These are phyloP conservation scores for Laterallus jamaicensis DNA, from an alignment of 2,113 vertebrate genomes.

Conservation along the genomic window DNA sequence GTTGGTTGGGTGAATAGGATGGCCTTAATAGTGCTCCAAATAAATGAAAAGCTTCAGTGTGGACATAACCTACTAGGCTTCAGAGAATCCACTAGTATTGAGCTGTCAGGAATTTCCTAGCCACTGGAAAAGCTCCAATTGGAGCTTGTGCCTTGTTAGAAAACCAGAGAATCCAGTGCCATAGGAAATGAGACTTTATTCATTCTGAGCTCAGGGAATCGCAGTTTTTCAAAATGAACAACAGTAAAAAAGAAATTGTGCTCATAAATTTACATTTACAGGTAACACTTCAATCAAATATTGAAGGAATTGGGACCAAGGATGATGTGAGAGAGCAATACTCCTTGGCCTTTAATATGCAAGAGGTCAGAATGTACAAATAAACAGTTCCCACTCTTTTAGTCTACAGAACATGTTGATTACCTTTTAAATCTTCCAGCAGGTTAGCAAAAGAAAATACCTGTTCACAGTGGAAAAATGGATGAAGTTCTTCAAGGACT, in stretches of 20 bases:
- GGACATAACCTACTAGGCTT: neutral
- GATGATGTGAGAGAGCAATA: neutral
- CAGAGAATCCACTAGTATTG: neutral
- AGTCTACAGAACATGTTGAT: conserved; percentile 17
- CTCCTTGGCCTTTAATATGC: neutral
- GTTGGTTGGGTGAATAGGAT: neutral
- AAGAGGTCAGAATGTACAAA: conserved; percentile 6
- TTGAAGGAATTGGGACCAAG: neutral
- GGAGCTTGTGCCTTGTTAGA: neutral
- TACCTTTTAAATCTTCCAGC: conserved; percentile 7
- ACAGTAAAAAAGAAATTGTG: neutral
- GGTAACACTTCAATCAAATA: neutral
- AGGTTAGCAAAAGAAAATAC: conserved; percentile 27
- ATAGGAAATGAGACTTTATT: neutral
- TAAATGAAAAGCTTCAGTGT: neutral
- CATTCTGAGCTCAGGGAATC: neutral
- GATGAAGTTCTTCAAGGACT: neutral
- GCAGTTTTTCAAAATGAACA: neutral
- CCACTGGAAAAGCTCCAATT: neutral
- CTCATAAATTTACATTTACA: neutral
- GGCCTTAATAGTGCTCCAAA: neutral
- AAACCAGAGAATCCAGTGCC: neutral
- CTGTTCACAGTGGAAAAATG: neutral
- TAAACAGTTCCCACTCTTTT: neutral
- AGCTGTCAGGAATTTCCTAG: neutral